These are phyloP conservation scores for Anticlea derivata DNA, from an alignment of 2,888 invertebrate genomes.

Conservation along the genomic window DNA sequence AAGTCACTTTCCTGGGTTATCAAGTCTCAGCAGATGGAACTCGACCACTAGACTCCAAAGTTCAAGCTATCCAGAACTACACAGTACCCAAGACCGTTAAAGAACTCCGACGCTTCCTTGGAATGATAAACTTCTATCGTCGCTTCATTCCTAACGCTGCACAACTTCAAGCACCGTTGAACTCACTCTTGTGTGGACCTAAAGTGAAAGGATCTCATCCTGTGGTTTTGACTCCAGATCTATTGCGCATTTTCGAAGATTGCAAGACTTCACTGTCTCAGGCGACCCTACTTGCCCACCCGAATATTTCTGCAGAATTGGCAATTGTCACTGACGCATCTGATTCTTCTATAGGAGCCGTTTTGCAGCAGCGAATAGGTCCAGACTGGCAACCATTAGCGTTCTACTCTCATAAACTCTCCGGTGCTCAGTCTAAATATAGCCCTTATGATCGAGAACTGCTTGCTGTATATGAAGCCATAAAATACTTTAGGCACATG, in stretches of 20 bases:
- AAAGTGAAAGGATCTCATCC: slow-evolving; percentile 22
- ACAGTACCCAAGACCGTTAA: slow-evolving; percentile 31
- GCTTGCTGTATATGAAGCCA: not conserved
- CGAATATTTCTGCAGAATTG: not conserved
- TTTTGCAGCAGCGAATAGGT: not conserved
- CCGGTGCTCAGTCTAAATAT: not conserved
- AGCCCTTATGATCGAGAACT: slow-evolving; percentile 2
- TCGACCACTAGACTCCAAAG: slow-evolving; percentile 27
- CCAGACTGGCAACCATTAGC: not conserved
- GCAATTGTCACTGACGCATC: not conserved
- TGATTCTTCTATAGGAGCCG: not conserved
- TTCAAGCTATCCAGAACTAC: slow-evolving; percentile 33
- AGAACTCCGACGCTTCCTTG: slow-evolving; percentile 21
- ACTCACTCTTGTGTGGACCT: slow-evolving; percentile 17
- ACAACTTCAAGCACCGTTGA: slow-evolving; percentile 26
- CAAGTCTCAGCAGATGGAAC: not conserved
- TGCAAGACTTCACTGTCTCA: slow-evolving; percentile 14
- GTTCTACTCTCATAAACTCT: not conserved
- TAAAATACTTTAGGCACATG: not conserved
- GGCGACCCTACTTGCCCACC: slow-evolving; percentile 3
- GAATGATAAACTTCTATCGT: slow-evolving; percentile 23
- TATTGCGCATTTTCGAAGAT: slow-evolving; percentile 17
- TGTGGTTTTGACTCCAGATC: slow-evolving; percentile 17
- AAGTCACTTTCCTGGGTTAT: slow-evolving; percentile 12
- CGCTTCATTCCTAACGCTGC: slow-evolving; percentile 30